Conservation (phyloP, 2,797 vertebrate species). For the Sebastes umbrosus region DNA sequence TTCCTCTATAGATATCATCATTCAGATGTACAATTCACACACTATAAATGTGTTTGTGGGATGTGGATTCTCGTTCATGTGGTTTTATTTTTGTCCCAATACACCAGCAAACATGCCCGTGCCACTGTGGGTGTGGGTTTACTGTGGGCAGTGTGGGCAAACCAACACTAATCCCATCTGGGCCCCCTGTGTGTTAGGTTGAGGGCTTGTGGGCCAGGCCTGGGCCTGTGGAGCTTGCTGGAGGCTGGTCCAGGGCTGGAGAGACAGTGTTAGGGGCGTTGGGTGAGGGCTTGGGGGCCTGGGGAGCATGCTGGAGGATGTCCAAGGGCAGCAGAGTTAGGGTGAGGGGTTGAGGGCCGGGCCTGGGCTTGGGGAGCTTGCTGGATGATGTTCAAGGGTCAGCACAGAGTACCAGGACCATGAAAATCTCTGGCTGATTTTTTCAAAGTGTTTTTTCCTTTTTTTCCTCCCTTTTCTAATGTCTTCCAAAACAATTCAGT, state of each 20-base stretch:
- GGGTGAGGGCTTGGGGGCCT: not conserved
- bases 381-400: not conserved
- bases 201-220: not conserved
- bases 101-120: not conserved
- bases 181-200: not conserved
- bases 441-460: not conserved
- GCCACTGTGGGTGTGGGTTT: not conserved
- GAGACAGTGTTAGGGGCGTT: too few relatives aligned
- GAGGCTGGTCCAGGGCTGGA: not conserved
- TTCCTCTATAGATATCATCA: conserved; percentile 33
- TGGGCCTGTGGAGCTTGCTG: not conserved
- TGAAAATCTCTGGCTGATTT: not conserved
- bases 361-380: not conserved
- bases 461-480: not conserved
- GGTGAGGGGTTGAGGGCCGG: not conserved
- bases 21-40: not conserved
- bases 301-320: not conserved
- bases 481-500: not conserved
- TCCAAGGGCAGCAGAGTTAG: not conserved
- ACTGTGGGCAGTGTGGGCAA: not conserved
- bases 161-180: not conserved
- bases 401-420: not conserved
- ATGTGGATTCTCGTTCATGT: not conserved
- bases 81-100: not conserved
- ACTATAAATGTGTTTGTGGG: not conserved